Base-by-base conservation (phyloP, 64 coral and sea anemone genomes). In the Catalaphyllia jardinei region DNA sequence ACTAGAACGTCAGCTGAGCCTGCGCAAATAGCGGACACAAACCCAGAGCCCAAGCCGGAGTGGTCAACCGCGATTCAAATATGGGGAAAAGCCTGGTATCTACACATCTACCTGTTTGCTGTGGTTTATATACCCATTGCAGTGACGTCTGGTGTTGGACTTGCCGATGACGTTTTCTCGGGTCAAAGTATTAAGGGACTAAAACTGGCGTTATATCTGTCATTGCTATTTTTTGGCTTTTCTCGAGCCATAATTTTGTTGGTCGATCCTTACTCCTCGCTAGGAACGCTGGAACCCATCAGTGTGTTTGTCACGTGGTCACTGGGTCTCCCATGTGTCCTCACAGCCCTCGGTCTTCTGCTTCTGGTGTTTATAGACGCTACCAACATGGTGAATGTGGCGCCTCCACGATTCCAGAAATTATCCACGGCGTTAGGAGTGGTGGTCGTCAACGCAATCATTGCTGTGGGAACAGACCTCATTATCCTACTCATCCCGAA, bases 331-430 rank as follows among this genome's bases (percentile, higher is more conserved):
- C 88, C 88, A 38, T 78, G 79, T 20, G 80, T 94, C 74, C 81
- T 90, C 18, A 59, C 92, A 19, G 38, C 87, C 10, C 89, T 90
- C 17, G 82, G 71, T 10, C 33, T 94, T 8, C 75, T 90, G 33
- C 80, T 94, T 3, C 64, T 94, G 14, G 92, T 88, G 2, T 69
- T 94, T n/a, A 49, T 86, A 8, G 92, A 94, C 25, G 89, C 81
- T 4, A 94, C 87, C 39, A 81, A 76, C 17, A 69, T 69, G 24
- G 78, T 69, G 69, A 84, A 39, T 51, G 71, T 94, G 2, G 73
- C 51, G 0, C 92, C 92, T 31, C 92, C 92, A 3, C 73, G 80
- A 59, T 94, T 94, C 59, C 92, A 94, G 62, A 94, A 94, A n/a
- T 76, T 90, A 25, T 80, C 73, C 31, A 49, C 76, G 9, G 73